A percentile compares a stretch with the other conserved stretches of the same genome.
Evolutionary conservation across 92 coral and sea anemone species (phyloP).

Genomic region (Desmophyllum pertusum): DNA sequence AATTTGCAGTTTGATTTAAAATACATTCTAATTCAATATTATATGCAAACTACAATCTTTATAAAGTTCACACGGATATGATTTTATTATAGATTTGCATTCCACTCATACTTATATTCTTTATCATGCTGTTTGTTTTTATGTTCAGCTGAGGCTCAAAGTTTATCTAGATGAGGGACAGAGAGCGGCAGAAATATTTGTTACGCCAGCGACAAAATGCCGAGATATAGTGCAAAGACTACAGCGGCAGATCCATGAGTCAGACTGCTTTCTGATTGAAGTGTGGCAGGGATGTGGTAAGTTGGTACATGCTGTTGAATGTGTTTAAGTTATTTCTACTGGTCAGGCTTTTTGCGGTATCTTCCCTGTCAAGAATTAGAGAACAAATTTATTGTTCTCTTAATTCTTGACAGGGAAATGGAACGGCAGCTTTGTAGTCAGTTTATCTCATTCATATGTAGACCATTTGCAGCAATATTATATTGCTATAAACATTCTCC

Average conservation of each 20-base stretch:
- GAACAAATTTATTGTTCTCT: neutral
- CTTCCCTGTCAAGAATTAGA: too few relatives aligned
- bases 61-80: neutral
- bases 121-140: slow-evolving; percentile 1
- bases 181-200: slow-evolving; percentile 75
- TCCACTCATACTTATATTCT: slow-evolving; percentile 7
- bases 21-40: neutral
- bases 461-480: neutral
- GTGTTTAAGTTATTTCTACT: neutral
- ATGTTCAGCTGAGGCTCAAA: slow-evolving; percentile 73
- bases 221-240: slow-evolving; percentile 78
- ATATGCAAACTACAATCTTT: neutral
- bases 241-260: slow-evolving; percentile 76
- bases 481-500: neutral
- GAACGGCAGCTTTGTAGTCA: neutral
- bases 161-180: slow-evolving; percentile 77
- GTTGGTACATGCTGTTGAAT: slow-evolving; percentile 24
- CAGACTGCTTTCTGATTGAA: slow-evolving; percentile 86
- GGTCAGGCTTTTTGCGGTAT: neutral
- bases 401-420: neutral
- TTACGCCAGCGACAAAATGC: slow-evolving; percentile 77
- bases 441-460: neutral
- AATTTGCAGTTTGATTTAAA: neutral
- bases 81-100: slow-evolving; percentile 25
- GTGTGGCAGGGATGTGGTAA: slow-evolving; percentile 99